A percentile compares a stretch with the other conserved stretches of the same genome.
Conservation (phyloP, 2,888 invertebrate genomes). For the Synanthedon vespiformis region DNA sequence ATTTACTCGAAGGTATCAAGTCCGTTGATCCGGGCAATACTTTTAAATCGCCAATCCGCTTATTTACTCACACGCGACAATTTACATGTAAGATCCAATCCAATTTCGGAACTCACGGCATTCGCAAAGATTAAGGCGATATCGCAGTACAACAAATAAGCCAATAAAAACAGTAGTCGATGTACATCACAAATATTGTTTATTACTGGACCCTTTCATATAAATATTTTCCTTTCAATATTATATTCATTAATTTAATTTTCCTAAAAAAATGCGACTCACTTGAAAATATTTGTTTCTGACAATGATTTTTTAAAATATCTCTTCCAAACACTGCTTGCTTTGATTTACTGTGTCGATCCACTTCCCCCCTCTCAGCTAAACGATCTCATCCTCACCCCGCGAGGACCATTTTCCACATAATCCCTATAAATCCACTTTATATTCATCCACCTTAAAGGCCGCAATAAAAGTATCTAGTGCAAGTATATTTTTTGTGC, state of each 20-base stretch:
- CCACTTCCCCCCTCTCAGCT: conserved; percentile 11
- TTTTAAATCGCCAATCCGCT: not conserved
- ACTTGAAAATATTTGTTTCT: too few relatives aligned
- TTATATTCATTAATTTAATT: too few relatives aligned
- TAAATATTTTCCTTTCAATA: too few relatives aligned
- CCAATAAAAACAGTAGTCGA: not conserved
- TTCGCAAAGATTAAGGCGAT: conserved; percentile 59
- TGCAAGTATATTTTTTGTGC: conserved; percentile 13
- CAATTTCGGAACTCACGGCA: conserved; percentile 59
- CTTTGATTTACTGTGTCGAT: too few relatives aligned
- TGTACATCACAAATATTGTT: not conserved
- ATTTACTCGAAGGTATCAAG: conserved; percentile 23
- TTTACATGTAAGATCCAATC: conserved; percentile 66
- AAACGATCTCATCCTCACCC: conserved; percentile 9
- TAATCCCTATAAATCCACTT: conserved; percentile 67
- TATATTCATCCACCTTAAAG: conserved; percentile 70
- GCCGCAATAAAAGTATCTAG: conserved; percentile 60
- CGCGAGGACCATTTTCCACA: conserved; percentile 42
- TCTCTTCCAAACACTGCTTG: too few relatives aligned
- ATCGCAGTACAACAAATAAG: conserved; percentile 5
- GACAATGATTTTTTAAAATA: too few relatives aligned
- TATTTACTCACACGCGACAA: conserved; percentile 62
- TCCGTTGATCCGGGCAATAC: conserved; percentile 26
- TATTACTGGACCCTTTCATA: too few relatives aligned
- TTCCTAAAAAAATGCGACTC: too few relatives aligned